Evolutionary conservation across 2,113 vertebrate species (phyloP).

Genomic region (Pelvicachromis taeniatus): DNA sequence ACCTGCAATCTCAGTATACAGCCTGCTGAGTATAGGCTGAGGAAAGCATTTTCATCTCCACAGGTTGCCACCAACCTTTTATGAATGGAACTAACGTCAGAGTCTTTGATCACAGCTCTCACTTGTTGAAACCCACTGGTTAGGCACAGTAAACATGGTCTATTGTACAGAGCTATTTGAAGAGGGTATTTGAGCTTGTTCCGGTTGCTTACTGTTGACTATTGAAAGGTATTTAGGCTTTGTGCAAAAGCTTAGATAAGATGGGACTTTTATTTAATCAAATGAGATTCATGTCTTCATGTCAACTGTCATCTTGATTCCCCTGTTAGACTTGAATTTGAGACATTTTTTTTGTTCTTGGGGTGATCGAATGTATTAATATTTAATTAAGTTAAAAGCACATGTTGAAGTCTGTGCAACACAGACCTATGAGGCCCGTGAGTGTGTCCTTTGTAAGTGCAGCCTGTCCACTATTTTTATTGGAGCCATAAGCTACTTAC

Average conservation of each 20-base stretch:
- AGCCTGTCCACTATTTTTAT: constrained; percentile 53
- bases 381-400: neutral
- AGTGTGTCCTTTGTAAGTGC: constrained; percentile 36
- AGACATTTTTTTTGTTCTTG: neutral
- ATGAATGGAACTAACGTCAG: constrained; percentile 52
- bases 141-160: neutral
- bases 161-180: constrained; percentile 30
- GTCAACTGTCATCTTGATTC: neutral
- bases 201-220: constrained; percentile 24
- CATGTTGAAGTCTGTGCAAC: neutral
- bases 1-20: constrained; percentile 24
- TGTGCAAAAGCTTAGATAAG: constrained; percentile 1
- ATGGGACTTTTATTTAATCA: neutral
- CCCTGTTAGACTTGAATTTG: neutral
- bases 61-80: constrained; percentile 43
- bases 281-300: neutral
- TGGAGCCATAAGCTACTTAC: constrained; percentile 57
- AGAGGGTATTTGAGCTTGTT: constrained; percentile 38
- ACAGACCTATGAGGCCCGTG: constrained; percentile 20
- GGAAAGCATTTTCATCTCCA: constrained; percentile 48
- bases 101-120: constrained; percentile 33
- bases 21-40: constrained; percentile 29
- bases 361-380: neutral
- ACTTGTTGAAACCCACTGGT: constrained; percentile 31
- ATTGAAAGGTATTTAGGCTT: constrained; percentile 27